These are phyloP conservation scores for Nasonia vitripennis DNA, from an alignment of 1,140 invertebrate species.

Conservation along the genomic window DNA sequence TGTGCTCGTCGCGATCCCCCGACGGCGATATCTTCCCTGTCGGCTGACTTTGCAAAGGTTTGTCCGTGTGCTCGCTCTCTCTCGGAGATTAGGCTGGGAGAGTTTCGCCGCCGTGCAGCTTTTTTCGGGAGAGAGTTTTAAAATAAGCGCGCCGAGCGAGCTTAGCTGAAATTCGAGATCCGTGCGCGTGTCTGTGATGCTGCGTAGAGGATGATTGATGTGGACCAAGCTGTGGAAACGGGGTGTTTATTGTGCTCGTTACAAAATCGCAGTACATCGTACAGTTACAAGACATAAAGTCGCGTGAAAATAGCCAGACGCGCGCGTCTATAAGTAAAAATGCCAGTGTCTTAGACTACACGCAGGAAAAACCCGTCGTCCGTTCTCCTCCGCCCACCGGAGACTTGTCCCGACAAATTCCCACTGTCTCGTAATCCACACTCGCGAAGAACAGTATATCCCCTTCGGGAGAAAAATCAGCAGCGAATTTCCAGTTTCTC, in stretches of 20 bases:
- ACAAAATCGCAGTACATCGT: too few relatives aligned
- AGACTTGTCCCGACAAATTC: not conserved
- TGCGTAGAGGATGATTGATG: too few relatives aligned
- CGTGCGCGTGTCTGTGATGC: too few relatives aligned
- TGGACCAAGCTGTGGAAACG: too few relatives aligned
- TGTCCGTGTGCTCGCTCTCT: not conserved
- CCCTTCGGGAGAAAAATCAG: not conserved
- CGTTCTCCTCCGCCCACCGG: too few relatives aligned
- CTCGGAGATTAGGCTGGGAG: not conserved
- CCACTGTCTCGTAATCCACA: not conserved
- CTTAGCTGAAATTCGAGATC: not conserved
- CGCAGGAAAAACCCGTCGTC: too few relatives aligned
- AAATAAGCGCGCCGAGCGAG: not conserved
- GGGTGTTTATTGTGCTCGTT: too few relatives aligned
- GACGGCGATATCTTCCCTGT: conserved; percentile 1
- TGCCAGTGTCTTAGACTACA: too few relatives aligned
- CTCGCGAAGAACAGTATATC: not conserved
- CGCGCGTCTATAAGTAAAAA: too few relatives aligned
- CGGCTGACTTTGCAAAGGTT: not conserved
- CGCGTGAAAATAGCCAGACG: too few relatives aligned
- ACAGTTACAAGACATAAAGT: too few relatives aligned
- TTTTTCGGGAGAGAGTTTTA: not conserved
- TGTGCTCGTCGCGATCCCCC: not conserved
- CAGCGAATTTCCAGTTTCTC: not conserved
- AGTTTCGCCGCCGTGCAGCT: not conserved